Evolutionary conservation across 1,140 invertebrate genomes (phyloP), one percentile per base, ranked within the genome.

Genomic region (Cepaea nemoralis): DNA sequence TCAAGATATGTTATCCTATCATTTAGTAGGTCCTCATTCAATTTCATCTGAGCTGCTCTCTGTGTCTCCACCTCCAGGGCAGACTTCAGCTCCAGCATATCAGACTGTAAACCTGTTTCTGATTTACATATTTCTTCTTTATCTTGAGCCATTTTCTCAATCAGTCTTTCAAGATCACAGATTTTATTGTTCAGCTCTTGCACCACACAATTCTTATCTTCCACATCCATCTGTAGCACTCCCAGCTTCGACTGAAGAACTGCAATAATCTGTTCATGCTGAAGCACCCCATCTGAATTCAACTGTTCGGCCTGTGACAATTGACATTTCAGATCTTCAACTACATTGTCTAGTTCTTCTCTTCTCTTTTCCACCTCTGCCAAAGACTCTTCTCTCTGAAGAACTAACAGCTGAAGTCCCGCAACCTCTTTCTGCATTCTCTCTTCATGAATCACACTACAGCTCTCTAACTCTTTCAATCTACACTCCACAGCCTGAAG

Each of bases 211-310:
- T 78, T 66, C 27, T 59, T 78, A 63, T 78, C 77, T 45, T 78
- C 77, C 8, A 78, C 10, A 45, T 78, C 77, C 77, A 78, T 78
- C 77, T 78, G 59, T 31, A 78, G 5, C 40, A 78, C 31, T 22
- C 70, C 77, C 39, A 69, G 27, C 33, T 78, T 37, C 3, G 77
- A 78, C 63, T 69, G 69, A 8, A 78, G 40, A 6, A 14, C 39
- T 12, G 27, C 33, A 1, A 24, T 22, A 16, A 45, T 39, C 27
- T 45, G 37, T 19, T 63, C 22, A 22, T 66, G 59, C 22, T 67
- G 50, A 37, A 14, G 27, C n/a, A n/a, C 71, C 2, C 33, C n/a
- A 19, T 74, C 71, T 45, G 27, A 33, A 27, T 27, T 42, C 0
- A 33, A 19, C 16, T 1, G 2, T 33, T 45, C 31, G 19, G 27